Evolutionary conservation across 2,797 vertebrate species (phyloP).

Genomic region (Acanthis flammea): DNA sequence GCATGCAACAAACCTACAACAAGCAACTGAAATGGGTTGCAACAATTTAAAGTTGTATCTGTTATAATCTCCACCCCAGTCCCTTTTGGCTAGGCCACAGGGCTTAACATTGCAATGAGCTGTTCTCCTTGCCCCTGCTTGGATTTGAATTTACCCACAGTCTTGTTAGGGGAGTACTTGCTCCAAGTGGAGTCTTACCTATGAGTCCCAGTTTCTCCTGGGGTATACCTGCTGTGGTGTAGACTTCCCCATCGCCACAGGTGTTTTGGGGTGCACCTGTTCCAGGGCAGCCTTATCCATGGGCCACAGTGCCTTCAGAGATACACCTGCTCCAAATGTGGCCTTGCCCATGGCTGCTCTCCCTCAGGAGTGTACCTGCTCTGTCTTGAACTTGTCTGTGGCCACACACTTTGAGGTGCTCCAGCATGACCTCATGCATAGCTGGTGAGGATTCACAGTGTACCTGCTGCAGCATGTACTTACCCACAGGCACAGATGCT

Average conservation of each 20-base stretch:
- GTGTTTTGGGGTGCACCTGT: neutral
- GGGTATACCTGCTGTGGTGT: neutral
- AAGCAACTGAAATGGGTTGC: neutral
- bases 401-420: neutral
- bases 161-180: neutral
- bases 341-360: neutral
- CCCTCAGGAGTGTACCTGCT: neutral
- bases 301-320: neutral
- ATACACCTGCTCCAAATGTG: neutral
- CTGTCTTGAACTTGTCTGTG: accelerated
- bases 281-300: neutral
- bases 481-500: neutral
- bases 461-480: neutral
- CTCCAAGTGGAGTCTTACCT: neutral
- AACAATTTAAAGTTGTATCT: neutral
- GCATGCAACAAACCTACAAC: neutral
- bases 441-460: neutral
- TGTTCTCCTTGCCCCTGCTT: neutral
- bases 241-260: neutral
- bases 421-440: neutral
- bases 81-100: neutral
- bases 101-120: neutral
- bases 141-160: neutral
- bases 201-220: neutral
- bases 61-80: neutral